Percentiles rank a stretch among this genome's conserved stretches.
Evolutionary conservation across 2,888 invertebrate species (phyloP).

Genomic region (Xestobium rufovillosum): DNA sequence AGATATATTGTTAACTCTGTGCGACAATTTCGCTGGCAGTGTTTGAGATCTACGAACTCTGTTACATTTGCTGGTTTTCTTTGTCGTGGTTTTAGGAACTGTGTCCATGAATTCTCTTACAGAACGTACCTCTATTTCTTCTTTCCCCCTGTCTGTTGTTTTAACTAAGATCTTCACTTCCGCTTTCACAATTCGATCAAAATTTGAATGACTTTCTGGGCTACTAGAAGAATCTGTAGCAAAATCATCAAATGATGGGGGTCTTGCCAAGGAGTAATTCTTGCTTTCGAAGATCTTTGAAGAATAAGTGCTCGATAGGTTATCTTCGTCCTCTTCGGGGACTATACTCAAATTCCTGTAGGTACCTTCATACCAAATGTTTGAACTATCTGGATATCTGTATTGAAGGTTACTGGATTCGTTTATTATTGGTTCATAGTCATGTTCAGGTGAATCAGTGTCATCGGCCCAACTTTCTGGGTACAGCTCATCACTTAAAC

Average conservation of each 20-base stretch:
- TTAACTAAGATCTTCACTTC: conserved; percentile 48
- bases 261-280: conserved; percentile 10
- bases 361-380: conserved; percentile 42
- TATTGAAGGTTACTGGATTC: conserved; percentile 11
- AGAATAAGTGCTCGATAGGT: conserved; percentile 31
- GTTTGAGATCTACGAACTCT: conserved; percentile 22
- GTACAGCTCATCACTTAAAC: conserved; percentile 31
- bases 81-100: conserved; percentile 8
- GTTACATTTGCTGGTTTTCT: conserved; percentile 14
- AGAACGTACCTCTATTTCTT: conserved; percentile 47
- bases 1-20: conserved; percentile 24
- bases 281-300: background rate
- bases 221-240: conserved; percentile 21
- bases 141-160: conserved; percentile 44
- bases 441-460: conserved; percentile 28
- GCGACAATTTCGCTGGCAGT: conserved; percentile 25
- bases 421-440: conserved; percentile 36
- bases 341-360: conserved; percentile 42
- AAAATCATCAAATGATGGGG: background rate
- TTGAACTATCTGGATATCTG: conserved; percentile 12
- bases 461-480: conserved; percentile 20
- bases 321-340: conserved; percentile 43
- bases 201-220: conserved; percentile 30
- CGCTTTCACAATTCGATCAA: conserved; percentile 40
- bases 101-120: conserved; percentile 37